Base-by-base conservation (phyloP, 2,113 vertebrate genomes). In the Oenanthe oenanthe region DNA sequence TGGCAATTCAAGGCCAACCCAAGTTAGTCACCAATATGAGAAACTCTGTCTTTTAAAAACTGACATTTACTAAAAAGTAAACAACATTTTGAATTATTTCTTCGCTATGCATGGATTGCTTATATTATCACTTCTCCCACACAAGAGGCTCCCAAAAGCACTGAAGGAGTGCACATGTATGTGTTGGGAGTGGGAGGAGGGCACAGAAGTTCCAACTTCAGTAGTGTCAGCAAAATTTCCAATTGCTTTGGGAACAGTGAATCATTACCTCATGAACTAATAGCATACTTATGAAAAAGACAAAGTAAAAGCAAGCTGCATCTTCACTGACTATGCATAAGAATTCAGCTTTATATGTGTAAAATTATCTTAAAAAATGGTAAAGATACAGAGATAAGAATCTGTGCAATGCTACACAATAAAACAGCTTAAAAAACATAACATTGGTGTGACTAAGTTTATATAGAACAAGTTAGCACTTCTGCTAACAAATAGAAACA, bases 141-240 rank as follows among this genome's bases (percentile, higher is more conserved):
- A 12, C 19, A 76, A 50, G 38, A 89, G 15, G 31, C 19, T 72
- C 50, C 28, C 57, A 16, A 38, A 83, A 77, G 19, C 12, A 84
- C n/a, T 53, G 57, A 85, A 72, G 29, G 12, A 9, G 26, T 34
- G 13, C n/a, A 18, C 1, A 1, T 6, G 2, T 26, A 11, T 56
- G 24, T 38, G 18, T 20, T 19, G 13, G 3, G 9, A 31, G 9
- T 11, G 2, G 3, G 15, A 14, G 7, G 5, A 47, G 1, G 24
- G 36, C 48, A 94, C 20, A 65, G 51, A 88, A 75, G 20, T 15
- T 90, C 12, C 57, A 67, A 0, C 8, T 74, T 93, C 42, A 70
- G 19, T 40, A 8, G 10, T 38, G 63, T 85, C 47, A 82, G 68
- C 16, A 76, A 51, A 72, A 63, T 9, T 22, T 75, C 3, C 54